Percentiles rank a stretch among this genome's conserved stretches.
Conservation (phyloP, 2,113 vertebrate genomes). For the Microtus pennsylvanicus region DNA sequence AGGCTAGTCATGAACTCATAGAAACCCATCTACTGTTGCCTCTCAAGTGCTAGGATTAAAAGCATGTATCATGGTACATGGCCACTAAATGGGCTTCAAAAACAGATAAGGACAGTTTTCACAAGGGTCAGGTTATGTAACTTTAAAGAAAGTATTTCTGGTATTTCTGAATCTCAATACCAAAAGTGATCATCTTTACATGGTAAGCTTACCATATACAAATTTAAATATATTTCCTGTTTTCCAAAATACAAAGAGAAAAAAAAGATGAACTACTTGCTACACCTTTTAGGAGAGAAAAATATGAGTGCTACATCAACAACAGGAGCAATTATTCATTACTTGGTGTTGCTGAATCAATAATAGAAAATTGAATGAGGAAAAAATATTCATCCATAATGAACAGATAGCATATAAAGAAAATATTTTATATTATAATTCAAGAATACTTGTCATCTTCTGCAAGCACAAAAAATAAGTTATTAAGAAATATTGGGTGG, state of each 20-base stretch:
- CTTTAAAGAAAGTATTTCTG: slow-evolving; percentile 26
- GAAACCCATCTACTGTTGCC: neutral
- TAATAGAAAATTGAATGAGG: neutral
- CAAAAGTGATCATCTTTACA: neutral
- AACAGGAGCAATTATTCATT: neutral
- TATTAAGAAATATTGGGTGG: neutral
- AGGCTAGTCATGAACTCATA: neutral
- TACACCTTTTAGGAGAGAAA: neutral
- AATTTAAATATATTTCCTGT: slow-evolving; percentile 17
- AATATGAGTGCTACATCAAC: neutral
- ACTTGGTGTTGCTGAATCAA: neutral
- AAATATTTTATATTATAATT: no score
- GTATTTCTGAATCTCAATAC: neutral
- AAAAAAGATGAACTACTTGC: neutral
- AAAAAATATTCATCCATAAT: neutral
- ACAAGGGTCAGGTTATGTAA: slow-evolving; percentile 3
- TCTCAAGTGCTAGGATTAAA: neutral
- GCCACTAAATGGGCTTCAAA: neutral
- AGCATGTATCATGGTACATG: neutral
- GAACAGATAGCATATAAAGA: slow-evolving; percentile 2
- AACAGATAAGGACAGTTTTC: slow-evolving; percentile 9
- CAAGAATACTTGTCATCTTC: neutral
- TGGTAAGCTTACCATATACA: neutral
- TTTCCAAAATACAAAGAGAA: neutral
- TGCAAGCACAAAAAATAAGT: neutral